Percentiles rank a stretch among this genome's conserved stretches.
phyloP scores from a whole-genome alignment of 2,797 vertebrate species.

The Petrocephalus schoutedeni region DNA sequence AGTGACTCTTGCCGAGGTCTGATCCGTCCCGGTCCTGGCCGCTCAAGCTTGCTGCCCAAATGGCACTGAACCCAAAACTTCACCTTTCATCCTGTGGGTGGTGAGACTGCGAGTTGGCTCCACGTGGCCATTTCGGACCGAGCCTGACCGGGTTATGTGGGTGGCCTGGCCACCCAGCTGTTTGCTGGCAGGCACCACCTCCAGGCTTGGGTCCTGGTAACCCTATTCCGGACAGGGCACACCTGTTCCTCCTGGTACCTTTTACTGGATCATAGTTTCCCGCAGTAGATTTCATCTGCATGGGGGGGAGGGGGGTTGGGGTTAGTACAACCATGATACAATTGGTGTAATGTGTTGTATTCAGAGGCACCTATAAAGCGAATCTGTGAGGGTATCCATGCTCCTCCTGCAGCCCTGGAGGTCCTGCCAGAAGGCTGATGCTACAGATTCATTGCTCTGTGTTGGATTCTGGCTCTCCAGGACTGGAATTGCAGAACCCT shows the following conservation, averaged over 20 bases:
- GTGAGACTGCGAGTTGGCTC: not conserved
- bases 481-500: not conserved
- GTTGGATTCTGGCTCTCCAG: not conserved
- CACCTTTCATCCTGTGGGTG: not conserved
- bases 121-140: not conserved
- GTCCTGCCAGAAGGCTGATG: not conserved
- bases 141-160: not conserved
- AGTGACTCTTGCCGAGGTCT: not conserved
- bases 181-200: not conserved
- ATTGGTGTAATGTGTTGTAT: not conserved
- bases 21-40: not conserved
- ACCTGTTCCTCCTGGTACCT: not conserved
- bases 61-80: not conserved
- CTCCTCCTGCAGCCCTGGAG: not conserved
- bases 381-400: not conserved
- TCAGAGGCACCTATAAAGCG: not conserved
- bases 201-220: not conserved
- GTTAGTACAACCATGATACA: not conserved
- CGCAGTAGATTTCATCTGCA: not conserved
- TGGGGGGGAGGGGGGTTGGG: not conserved
- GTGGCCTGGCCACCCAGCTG: not conserved
- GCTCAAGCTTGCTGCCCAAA: not conserved
- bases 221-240: not conserved
- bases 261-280: not conserved
- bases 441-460: not conserved